Conservation (phyloP, 2,888 invertebrate species). For the Euplagia quadripunctaria region DNA sequence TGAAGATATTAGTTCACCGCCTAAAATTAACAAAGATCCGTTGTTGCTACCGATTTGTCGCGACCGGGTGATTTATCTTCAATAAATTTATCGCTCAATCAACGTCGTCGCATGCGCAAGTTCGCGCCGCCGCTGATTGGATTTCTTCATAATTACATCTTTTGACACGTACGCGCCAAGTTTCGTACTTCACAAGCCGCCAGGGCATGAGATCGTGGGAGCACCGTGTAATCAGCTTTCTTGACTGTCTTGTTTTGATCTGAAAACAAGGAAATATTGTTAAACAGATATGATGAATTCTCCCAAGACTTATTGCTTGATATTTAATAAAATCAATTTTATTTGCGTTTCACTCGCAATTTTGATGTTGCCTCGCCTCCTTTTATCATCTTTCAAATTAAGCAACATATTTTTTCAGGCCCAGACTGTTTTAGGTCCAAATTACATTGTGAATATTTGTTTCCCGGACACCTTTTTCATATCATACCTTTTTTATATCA, state of each 20-base stretch:
- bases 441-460: neutral
- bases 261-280: slow-evolving; percentile 67
- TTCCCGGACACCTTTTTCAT: neutral
- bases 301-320: neutral
- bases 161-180: slow-evolving; percentile 86
- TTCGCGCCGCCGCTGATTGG: slow-evolving; percentile 82
- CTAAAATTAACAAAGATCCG: slow-evolving; percentile 62
- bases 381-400: neutral
- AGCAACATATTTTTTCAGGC: neutral
- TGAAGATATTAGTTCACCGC: slow-evolving; percentile 45
- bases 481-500: slow-evolving; percentile 21
- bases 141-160: slow-evolving; percentile 87
- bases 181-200: slow-evolving; percentile 81
- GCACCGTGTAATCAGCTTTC: slow-evolving; percentile 86
- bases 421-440: neutral
- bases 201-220: slow-evolving; percentile 85
- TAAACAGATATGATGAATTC: slow-evolving; percentile 53
- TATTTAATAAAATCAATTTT: neutral
- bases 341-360: neutral
- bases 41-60: slow-evolving; percentile 83
- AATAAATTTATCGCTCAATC: slow-evolving; percentile 85
- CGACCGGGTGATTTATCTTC: slow-evolving; percentile 81
- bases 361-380: neutral
- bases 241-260: slow-evolving; percentile 82
- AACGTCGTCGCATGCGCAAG: slow-evolving; percentile 76